Evolutionary conservation across 1,140 invertebrate species (phyloP), one percentile per base, ranked within the genome.

Genomic region (Calliopsis andreniformis): DNA sequence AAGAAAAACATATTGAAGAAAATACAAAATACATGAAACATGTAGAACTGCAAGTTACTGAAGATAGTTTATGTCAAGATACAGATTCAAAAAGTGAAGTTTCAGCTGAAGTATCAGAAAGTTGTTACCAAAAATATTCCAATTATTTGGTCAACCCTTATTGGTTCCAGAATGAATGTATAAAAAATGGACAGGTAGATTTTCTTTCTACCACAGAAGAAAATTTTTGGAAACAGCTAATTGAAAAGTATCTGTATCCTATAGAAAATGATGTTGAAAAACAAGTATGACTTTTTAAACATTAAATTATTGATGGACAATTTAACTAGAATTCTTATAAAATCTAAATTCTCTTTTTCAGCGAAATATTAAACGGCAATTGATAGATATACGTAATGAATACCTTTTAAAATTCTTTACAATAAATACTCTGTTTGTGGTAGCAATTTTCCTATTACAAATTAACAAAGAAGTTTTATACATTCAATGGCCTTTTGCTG

Each of bases 361-460:
- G 93, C 89, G 91, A 81, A 91, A 93, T 83, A 93, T 95, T 76
- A 91, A 91, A 1, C 88, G 92, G 51, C 94, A 94, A 28, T 89
- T 97, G 35, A 94, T 93, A 64, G 93, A 94, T 42, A 89, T 97
- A 20, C 92, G 96, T 16, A 95, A 97, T 87, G 94, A 95, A 82
- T 93, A 94, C 69, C 93, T 96, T 1, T 95, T 97, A 83, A 95
- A 95, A 51, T 97, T 97, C 89, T 95, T 96, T 59, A 97, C 97
- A 95, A 90, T 97, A 3, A 98, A 98, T 89, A 94, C 95, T 8
- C 91, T 98, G 2, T 98, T 97, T 89, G 95, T 97, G 28, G 90
- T 97, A 23, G 94, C 96, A 53, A 94, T 97, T 0, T 95, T 97
- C 78, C 91, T 97, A 49, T 93, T 98, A 78, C 96, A 97, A 91